Evolutionary conservation across 2,113 vertebrate genomes (phyloP).

Genomic region (Neotragus moschatus): DNA sequence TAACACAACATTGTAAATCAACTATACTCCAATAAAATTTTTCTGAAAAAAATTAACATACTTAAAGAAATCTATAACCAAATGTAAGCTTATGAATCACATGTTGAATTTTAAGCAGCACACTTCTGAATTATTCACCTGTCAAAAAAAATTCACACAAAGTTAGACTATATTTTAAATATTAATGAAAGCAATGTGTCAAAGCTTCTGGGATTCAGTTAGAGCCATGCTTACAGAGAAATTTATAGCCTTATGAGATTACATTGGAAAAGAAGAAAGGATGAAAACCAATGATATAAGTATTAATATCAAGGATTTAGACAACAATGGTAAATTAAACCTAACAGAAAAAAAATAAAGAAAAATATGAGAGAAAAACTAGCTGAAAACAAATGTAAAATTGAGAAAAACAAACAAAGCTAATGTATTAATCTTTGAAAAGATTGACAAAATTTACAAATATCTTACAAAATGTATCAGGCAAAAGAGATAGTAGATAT

Average conservation of each 20-base stretch:
- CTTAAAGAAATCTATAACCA: not conserved
- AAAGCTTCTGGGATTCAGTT: not conserved
- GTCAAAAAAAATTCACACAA: not conserved
- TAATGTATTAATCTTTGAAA: not conserved
- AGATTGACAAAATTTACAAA: not conserved
- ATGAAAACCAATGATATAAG: not conserved
- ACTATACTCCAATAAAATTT: not conserved
- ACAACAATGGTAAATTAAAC: not conserved
- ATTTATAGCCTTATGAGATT: not conserved
- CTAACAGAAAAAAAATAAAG: not conserved
- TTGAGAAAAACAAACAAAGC: not conserved
- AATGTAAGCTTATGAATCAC: not conserved
- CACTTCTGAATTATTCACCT: not conserved
- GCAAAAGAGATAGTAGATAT: not conserved
- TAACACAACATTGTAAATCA: not conserved
- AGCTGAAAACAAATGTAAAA: not conserved
- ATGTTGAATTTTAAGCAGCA: not conserved
- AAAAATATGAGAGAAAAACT: not conserved
- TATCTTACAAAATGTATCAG: not conserved
- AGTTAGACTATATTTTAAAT: not conserved
- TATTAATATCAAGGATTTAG: not conserved
- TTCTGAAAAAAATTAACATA: not conserved
- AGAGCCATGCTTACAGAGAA: not conserved
- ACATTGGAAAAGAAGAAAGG: not conserved
- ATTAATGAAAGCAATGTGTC: not conserved